Evolutionary conservation across 2,113 vertebrate genomes (phyloP), one percentile per base, ranked within the genome.

Genomic region (Puffinus mauretanicus): DNA sequence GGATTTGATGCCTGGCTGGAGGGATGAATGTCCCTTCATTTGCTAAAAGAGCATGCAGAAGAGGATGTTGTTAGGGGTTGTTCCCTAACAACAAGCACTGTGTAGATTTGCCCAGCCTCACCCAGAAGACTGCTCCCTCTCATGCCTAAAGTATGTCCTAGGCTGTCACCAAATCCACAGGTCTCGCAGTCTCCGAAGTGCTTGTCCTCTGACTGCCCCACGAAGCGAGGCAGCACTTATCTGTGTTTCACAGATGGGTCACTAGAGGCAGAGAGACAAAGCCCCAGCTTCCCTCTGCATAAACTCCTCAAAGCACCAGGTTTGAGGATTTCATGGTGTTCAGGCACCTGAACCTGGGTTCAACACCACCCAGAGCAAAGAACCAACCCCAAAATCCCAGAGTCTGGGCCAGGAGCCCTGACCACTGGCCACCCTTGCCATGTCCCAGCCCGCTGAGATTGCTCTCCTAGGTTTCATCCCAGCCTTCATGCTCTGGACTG

Each of bases 251-350:
- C 83, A 95, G 77, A 69, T 51, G 19, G 72, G 77, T 92, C 88
- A 88, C 86, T 13, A 25, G 69, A 84, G 77, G 83, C 88, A 90
- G 55, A 82, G 60, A 86, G 36, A 87, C 69, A 94, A 82, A 96
- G 57, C 58, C 66, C 13, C 84, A 61, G 32, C 19, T 76, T 57
- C 30, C 13, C 19, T 65, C 65, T 32, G 27, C n/a, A 84, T 24
- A 38, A 94, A 94, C 62, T 82, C 55, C 79, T 90, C 61, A 72
- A 47, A 94, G 61, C 73, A 87, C 57, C 70, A 82, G 66, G 78
- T 87, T 11, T 82, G 84, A 64, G 27, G 58, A 95, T 82, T 76
- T 69, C 26, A 6, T 51, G 30, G 70, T 36, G 36, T 70, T 82
- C 62, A 77, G 49, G 27, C 49, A 82, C 78, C 92, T 80, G 62